Evolutionary conservation across 2,113 vertebrate genomes (phyloP), one percentile per base, ranked within the genome.

Genomic region (Craseonycteris thonglongyai): DNA sequence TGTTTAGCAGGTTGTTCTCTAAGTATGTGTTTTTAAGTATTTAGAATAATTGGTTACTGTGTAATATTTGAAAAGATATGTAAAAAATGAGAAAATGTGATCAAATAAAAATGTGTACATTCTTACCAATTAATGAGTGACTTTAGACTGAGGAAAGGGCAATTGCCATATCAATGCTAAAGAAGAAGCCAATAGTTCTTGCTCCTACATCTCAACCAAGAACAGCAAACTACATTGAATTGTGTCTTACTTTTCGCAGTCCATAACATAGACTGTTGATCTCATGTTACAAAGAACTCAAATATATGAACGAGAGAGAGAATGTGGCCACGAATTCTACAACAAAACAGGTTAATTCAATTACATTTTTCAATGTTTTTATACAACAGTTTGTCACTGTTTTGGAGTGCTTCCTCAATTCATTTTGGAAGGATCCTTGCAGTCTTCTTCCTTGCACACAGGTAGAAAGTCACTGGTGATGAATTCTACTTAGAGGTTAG

Each of bases 31-130:
- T 92, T 76, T 65, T 2, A 13, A 59, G n/a, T 54, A 28, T 24
- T 76, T 85, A 56, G 24, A 97, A 84, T 40, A 96, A 90, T 72
- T 63, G 90, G 63, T 21, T 63, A 72, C 42, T 95, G 78, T 80
- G 3, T 22, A 59, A 80, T 2, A 49, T 35, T 96, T 76, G 47
- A n/a, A 96, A 96, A 96, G 3, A 58, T 76, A 38, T 47, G 35
- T 56, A 49, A 59, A 85, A 83, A 38, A 19, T 61, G 10, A 54
- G 10, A 38, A 79, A 78, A 85, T 6, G 47, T 12, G 21, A 82
- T 90, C 19, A 89, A 63, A 71, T 66, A 24, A 21, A 68, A 72
- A 74, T 12, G 40, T 80, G 1, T 88, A 42, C n/a, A 22, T 90
- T 85, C 42, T 24, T 24, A 28, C 56, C n/a, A n/a, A 72, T 65